A percentile compares a stretch with the other conserved stretches of the same genome.
Conservation (phyloP, 1,140 invertebrate genomes). For the Liolophura sinensis region DNA sequence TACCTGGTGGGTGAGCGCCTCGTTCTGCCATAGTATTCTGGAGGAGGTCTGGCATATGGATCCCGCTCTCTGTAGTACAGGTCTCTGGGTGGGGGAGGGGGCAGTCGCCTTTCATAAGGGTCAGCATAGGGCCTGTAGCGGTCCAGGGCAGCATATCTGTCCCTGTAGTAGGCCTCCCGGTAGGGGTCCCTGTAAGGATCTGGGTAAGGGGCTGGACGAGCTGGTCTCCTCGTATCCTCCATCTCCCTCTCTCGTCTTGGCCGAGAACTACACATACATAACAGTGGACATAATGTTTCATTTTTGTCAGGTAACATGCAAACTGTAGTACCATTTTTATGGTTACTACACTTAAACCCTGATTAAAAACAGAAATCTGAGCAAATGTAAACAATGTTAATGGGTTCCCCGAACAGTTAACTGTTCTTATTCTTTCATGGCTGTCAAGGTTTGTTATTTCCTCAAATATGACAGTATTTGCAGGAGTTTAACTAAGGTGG, state of each 20-base stretch:
- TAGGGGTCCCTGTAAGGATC: constrained; percentile 35
- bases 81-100: constrained; percentile 28
- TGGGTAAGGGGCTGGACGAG: neutral
- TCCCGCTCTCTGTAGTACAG: constrained; percentile 34
- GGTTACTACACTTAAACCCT: too few relatives aligned
- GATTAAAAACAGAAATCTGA: too few relatives aligned
- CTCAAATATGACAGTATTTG: too few relatives aligned
- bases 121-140: constrained; percentile 46
- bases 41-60: constrained; percentile 40
- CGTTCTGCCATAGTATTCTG: constrained; percentile 40
- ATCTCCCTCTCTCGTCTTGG: neutral
- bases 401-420: too few relatives aligned
- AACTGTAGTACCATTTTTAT: neutral
- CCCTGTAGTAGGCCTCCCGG: constrained; percentile 8
- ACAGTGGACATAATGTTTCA: neutral
- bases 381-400: too few relatives aligned
- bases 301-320: neutral
- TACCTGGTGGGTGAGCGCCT: too few relatives aligned
- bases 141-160: constrained; percentile 18
- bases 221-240: neutral
- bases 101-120: constrained; percentile 38
- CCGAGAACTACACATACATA: too few relatives aligned
- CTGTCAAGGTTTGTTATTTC: too few relatives aligned
- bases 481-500: too few relatives aligned
- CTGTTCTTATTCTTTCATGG: too few relatives aligned